These are phyloP conservation scores for Colletes gigas DNA, from an alignment of 1,140 invertebrate genomes.

Conservation along the genomic window DNA sequence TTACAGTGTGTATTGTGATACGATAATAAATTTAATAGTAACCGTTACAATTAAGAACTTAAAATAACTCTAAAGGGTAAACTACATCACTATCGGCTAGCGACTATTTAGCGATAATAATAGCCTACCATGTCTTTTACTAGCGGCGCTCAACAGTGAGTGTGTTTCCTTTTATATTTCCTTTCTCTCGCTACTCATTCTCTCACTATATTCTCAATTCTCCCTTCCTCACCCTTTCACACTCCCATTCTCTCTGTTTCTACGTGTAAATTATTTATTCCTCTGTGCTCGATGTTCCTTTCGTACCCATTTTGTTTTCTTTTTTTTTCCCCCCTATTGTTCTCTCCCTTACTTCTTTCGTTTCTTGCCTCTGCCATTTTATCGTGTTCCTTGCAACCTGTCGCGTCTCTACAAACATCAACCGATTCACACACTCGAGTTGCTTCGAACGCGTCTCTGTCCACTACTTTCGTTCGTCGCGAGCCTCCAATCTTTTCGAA, in stretches of 20 bases:
- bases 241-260: constrained; percentile 8
- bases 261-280: constrained; percentile 26
- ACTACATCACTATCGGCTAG: constrained; percentile 78
- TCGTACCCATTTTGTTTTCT: constrained; percentile 28
- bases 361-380: constrained; percentile 25
- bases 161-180: constrained; percentile 49
- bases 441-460: constrained; percentile 45
- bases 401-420: constrained; percentile 44
- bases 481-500: too few relatives aligned
- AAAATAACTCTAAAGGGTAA: constrained; percentile 72
- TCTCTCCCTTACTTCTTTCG: neutral
- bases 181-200: constrained; percentile 25
- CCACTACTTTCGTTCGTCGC: neutral
- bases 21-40: constrained; percentile 75
- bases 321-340: neutral
- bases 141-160: constrained; percentile 72
- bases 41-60: constrained; percentile 75
- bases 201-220: constrained; percentile 11
- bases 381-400: constrained; percentile 47
- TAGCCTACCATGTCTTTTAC: constrained; percentile 75
- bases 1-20: constrained; percentile 81
- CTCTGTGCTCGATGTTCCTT: constrained; percentile 41
- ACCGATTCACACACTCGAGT: constrained; percentile 46
- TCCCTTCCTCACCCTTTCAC: constrained; percentile 33
- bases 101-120: constrained; percentile 75